phyloP scores from a whole-genome alignment of 1,140 invertebrate genomes.

The Drosophila mayri region DNA sequence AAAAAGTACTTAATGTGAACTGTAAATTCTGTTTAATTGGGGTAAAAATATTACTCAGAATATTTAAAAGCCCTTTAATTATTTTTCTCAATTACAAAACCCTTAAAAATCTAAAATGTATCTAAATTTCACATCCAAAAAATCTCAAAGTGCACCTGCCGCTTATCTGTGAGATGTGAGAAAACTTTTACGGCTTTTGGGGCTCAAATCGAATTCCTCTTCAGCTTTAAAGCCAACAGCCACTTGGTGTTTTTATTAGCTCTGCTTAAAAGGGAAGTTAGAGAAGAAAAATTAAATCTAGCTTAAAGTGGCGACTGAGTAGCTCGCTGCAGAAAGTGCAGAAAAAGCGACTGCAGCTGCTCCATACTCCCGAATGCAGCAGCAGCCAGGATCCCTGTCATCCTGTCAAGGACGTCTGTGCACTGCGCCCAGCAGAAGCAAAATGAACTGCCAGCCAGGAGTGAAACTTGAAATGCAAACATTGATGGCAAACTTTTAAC shows the following conservation, averaged over 20 bases:
- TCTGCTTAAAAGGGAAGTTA: conserved; percentile 12
- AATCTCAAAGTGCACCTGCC: conserved; percentile 10
- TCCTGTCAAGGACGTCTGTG: conserved; percentile 75
- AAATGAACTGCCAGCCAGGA: conserved; percentile 71
- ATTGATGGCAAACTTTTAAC: conserved; percentile 76
- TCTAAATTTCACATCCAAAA: neutral
- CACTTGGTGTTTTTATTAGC: conserved; percentile 57
- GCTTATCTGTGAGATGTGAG: conserved; percentile 62
- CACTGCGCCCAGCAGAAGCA: conserved; percentile 26
- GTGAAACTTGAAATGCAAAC: conserved; percentile 72
- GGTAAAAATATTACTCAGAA: neutral
- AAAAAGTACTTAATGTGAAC: neutral
- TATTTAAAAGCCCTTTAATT: neutral
- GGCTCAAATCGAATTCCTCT: conserved; percentile 41
- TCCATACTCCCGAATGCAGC: conserved; percentile 15
- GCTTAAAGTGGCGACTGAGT: conserved; percentile 19
- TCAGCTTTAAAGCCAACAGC: conserved; percentile 43
- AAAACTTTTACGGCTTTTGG: conserved; percentile 49
- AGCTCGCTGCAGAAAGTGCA: conserved; percentile 6
- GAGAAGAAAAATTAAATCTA: conserved; percentile 29
- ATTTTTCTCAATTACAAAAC: neutral
- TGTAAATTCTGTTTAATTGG: neutral
- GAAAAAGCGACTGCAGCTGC: conserved; percentile 12
- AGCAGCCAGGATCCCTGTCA: conserved; percentile 31
- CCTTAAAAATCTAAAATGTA: no score